Percentiles rank a stretch among this genome's conserved stretches.
phyloP scores from a whole-genome alignment of 1,140 invertebrate species.

The Drosophila kurseongensis region DNA sequence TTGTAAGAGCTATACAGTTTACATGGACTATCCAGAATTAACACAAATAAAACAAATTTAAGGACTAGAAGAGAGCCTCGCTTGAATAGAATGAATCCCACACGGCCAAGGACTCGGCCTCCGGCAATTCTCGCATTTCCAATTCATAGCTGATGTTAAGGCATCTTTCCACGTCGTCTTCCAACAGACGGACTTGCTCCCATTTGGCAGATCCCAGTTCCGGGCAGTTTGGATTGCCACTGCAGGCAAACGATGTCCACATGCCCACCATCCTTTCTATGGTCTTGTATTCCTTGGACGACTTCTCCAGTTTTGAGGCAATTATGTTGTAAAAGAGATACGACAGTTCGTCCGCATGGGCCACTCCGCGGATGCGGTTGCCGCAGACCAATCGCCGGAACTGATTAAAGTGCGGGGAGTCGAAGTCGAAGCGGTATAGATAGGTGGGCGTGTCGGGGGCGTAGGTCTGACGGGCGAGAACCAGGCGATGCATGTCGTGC shows the following conservation, averaged over 20 bases:
- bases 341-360: constrained; percentile 88
- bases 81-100: constrained; percentile 80
- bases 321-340: constrained; percentile 86
- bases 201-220: constrained; percentile 39
- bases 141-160: constrained; percentile 82
- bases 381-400: constrained; percentile 76
- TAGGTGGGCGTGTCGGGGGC: constrained; percentile 71
- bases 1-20: neutral
- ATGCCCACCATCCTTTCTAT: constrained; percentile 82
- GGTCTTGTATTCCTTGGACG: constrained; percentile 64
- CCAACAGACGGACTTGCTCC: constrained; percentile 31
- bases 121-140: constrained; percentile 76
- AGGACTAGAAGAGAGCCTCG: constrained; percentile 35
- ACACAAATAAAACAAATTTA: neutral
- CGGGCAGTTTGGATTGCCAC: constrained; percentile 72
- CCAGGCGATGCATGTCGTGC: constrained; percentile 77
- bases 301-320: constrained; percentile 43
- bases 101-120: constrained; percentile 69
- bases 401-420: constrained; percentile 73
- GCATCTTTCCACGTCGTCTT: constrained; percentile 52
- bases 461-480: constrained; percentile 66
- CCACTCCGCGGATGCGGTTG: constrained; percentile 70
- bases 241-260: constrained; percentile 84
- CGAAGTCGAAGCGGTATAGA: constrained; percentile 84
- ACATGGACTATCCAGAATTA: neutral